phyloP scores from a whole-genome alignment of 2,797 vertebrate genomes.

The Lithobates sylvaticus region DNA sequence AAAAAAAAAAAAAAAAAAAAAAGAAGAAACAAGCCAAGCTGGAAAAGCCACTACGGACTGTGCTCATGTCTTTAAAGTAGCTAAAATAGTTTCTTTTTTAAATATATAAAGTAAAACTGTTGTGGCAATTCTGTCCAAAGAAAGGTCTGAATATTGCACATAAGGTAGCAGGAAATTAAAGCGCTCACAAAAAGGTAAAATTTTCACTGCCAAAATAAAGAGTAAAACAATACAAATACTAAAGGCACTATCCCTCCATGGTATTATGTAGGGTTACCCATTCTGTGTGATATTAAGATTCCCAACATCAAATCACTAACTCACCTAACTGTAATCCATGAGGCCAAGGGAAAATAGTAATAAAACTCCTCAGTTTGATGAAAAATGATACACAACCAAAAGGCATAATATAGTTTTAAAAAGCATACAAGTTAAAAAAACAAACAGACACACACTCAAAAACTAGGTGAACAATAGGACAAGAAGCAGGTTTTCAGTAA shows the following conservation, averaged over 20 bases:
- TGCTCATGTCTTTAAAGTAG: slow-evolving; percentile 21
- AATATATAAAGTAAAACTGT: background rate
- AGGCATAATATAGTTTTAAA: slow-evolving; percentile 12
- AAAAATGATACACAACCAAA: background rate
- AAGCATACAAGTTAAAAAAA: slow-evolving; percentile 18
- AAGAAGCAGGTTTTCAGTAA: background rate
- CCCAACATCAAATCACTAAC: background rate
- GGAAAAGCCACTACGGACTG: background rate
- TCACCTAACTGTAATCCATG: background rate
- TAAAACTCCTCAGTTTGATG: background rate
- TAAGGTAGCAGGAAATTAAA: slow-evolving; percentile 42
- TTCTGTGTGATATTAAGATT: no score
- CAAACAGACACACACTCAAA: background rate
- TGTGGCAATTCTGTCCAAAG: background rate
- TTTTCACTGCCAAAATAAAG: slow-evolving; percentile 18
- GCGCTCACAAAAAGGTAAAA: slow-evolving; percentile 39
- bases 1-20: background rate
- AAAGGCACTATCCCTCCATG: background rate
- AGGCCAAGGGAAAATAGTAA: background rate
- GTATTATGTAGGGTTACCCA: background rate
- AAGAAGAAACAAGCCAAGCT: background rate
- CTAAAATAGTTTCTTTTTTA: background rate
- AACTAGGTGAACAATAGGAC: background rate
- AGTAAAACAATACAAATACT: slow-evolving; percentile 8
- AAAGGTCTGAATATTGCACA: slow-evolving; percentile 53